A percentile compares a stretch with the other conserved stretches of the same genome.
Conservation (phyloP, 2,113 vertebrate species). For the Anas platyrhynchos region DNA sequence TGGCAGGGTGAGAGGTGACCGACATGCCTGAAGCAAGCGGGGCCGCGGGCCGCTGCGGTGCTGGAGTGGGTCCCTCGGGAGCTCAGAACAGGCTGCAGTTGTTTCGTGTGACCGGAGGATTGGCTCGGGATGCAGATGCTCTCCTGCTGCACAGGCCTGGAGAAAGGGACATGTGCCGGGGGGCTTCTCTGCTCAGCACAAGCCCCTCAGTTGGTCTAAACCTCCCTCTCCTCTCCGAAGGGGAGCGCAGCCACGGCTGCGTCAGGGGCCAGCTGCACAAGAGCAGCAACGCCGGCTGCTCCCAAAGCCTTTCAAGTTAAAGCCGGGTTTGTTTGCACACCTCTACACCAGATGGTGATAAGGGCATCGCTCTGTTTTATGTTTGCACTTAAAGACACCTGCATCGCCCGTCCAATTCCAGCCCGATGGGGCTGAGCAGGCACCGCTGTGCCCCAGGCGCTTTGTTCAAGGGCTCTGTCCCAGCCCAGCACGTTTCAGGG, state of each 20-base stretch:
- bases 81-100: neutral
- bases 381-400: neutral
- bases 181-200: neutral
- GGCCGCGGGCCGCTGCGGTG: neutral
- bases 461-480: neutral
- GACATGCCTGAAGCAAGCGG: accelerated
- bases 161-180: neutral
- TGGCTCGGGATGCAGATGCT: neutral
- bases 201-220: neutral
- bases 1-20: neutral
- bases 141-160: neutral
- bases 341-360: accelerated
- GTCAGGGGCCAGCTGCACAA: accelerated
- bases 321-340: neutral
- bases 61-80: neutral
- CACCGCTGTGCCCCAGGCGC: neutral
- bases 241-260: neutral
- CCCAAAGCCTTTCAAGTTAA: neutral
- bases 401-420: neutral
- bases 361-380: neutral
- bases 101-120: accelerated
- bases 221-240: neutral
- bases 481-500: neutral
- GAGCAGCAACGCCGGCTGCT: accelerated
- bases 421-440: neutral